These are phyloP conservation scores for Harmothoe impar DNA, from an alignment of 2,888 invertebrate genomes.

Conservation along the genomic window DNA sequence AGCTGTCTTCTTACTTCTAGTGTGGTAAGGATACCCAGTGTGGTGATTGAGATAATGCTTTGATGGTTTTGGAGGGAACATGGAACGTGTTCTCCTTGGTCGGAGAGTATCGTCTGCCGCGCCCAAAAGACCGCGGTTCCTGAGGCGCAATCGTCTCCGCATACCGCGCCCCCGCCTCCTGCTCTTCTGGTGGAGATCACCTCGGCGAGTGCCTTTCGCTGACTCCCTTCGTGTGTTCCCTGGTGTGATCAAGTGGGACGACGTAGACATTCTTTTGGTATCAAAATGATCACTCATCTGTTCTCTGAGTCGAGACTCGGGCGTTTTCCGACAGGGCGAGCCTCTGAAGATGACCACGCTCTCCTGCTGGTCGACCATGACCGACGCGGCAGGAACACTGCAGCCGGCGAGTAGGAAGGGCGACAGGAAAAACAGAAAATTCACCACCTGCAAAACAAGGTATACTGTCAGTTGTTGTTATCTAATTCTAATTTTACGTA, in stretches of 20 bases:
- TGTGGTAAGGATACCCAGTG: not conserved
- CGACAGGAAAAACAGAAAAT: not conserved
- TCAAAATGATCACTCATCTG: not conserved
- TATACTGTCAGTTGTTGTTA: too few species aligned
- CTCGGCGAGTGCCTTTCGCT: not conserved
- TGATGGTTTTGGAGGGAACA: not conserved
- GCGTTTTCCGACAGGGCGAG: conserved; percentile 2
- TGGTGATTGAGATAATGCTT: conserved; percentile 1
- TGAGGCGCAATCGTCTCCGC: not conserved
- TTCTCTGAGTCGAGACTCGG: not conserved
- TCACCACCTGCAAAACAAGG: not conserved
- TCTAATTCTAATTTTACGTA: too few species aligned
- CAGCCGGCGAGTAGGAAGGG: not conserved
- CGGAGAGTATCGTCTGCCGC: not conserved
- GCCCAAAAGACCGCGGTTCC: not conserved
- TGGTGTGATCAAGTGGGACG: not conserved
- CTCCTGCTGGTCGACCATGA: not conserved
- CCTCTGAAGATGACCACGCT: conserved; percentile 6
- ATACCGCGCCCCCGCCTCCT: not conserved
- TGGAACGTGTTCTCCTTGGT: not conserved
- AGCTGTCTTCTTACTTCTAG: not conserved
- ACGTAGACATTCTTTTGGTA: not conserved
- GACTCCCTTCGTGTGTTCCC: too few species aligned
- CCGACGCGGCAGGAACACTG: not conserved
- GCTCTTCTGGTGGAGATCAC: not conserved